Percentiles rank a stretch among this genome's conserved stretches.
phyloP scores from a whole-genome alignment of 2,113 vertebrate species.

The Herpetotheres cachinnans region DNA sequence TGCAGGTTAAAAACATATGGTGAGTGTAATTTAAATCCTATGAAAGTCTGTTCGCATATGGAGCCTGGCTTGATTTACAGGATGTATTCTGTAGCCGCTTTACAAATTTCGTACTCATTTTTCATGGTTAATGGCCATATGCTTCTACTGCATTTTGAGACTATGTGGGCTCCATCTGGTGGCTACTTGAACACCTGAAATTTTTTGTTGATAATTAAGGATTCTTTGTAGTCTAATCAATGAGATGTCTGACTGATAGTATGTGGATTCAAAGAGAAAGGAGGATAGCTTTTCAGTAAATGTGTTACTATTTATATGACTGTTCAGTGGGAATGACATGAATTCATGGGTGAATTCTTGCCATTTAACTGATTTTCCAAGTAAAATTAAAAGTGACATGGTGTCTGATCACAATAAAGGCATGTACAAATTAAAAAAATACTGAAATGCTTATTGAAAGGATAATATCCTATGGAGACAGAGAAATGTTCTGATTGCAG shows the following conservation, averaged over 20 bases:
- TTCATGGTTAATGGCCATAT: conserved; percentile 21
- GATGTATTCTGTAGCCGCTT: background rate
- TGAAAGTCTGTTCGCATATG: background rate
- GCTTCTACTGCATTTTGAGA: background rate
- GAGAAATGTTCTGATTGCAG: background rate
- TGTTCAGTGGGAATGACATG: background rate
- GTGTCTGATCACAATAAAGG: background rate
- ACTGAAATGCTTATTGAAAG: background rate
- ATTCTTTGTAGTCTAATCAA: conserved; percentile 3
- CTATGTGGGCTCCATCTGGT: conserved; percentile 1
- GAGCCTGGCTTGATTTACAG: background rate
- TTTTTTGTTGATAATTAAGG: conserved; percentile 27
- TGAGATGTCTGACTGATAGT: background rate
- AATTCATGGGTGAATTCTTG: background rate
- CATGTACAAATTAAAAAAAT: background rate
- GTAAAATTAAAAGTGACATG: background rate
- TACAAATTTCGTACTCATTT: conserved; percentile 23
- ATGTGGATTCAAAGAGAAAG: background rate
- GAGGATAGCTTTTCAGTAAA: background rate
- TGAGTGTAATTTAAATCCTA: background rate
- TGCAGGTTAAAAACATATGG: background rate
- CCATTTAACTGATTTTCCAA: background rate
- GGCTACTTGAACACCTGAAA: conserved; percentile 25
- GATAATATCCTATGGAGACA: background rate
- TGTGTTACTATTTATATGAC: background rate